These are phyloP conservation scores for Tenodera sinensis DNA, from an alignment of 2,888 invertebrate genomes.

Conservation along the genomic window DNA sequence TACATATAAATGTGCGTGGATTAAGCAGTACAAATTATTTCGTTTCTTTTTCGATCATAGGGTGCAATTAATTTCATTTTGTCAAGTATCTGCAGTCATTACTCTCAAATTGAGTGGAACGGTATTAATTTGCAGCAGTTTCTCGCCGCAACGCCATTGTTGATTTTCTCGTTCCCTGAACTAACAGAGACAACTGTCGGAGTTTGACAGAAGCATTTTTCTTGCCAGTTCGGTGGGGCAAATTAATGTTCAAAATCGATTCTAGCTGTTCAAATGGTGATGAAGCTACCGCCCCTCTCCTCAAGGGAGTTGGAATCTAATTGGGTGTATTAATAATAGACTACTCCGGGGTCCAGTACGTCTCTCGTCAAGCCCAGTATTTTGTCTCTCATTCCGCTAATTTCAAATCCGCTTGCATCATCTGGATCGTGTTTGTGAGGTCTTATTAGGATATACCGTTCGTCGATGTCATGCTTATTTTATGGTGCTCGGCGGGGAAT, in stretches of 20 bases:
- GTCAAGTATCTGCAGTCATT: background rate
- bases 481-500: no score
- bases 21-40: no score
- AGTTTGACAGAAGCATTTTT: background rate
- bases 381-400: background rate
- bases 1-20: no score
- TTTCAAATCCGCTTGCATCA: background rate
- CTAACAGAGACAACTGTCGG: background rate
- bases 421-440: no score
- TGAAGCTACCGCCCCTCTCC: background rate
- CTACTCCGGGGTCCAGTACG: background rate
- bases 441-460: no score
- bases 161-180: background rate
- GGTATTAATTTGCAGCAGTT: background rate
- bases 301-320: background rate
- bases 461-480: no score
- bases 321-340: conserved; percentile 3
- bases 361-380: background rate
- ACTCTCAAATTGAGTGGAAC: background rate
- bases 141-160: background rate
- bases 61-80: background rate
- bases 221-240: background rate
- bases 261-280: background rate
- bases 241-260: background rate
- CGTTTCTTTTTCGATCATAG: no score